Evolutionary conservation across 2,888 invertebrate species (phyloP).

Genomic region (Erynnis tages): DNA sequence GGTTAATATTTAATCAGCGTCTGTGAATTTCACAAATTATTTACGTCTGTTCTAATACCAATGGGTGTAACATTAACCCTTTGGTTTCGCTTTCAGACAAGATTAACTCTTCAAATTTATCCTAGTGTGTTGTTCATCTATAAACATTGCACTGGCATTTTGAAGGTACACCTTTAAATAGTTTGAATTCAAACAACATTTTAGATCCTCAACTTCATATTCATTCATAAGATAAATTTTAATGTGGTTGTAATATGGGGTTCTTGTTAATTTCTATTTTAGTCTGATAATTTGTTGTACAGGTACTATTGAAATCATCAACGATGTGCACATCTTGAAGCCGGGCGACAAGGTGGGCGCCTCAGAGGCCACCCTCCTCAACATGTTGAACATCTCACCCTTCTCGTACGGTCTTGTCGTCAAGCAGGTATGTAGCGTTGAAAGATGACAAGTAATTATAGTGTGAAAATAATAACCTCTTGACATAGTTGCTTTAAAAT

Average conservation of each 20-base stretch:
- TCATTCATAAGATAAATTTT: not conserved
- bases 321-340: constrained; percentile 94
- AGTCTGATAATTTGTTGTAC: constrained; percentile 4
- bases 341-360: constrained; percentile 99
- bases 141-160: constrained; percentile 65
- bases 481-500: too few relatives aligned
- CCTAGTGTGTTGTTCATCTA: constrained; percentile 54
- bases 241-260: too few relatives aligned
- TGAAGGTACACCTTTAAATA: constrained; percentile 48
- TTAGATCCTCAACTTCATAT: not conserved
- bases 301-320: constrained; percentile 99
- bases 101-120: constrained; percentile 60
- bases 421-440: constrained; percentile 86
- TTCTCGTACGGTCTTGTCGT: constrained; percentile 99
- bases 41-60: constrained; percentile 60
- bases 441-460: too few relatives aligned
- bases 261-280: too few relatives aligned
- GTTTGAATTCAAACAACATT: not conserved
- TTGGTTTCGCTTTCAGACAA: constrained; percentile 69
- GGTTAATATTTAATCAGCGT: too few relatives aligned
- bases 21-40: not conserved
- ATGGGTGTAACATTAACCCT: constrained; percentile 40
- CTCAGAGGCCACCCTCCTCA: constrained; percentile 98
- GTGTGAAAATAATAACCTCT: too few relatives aligned
- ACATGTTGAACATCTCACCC: constrained; percentile 99